Evolutionary conservation across 2,113 vertebrate species (phyloP).

Genomic region (Hirundichthys speculiger): DNA sequence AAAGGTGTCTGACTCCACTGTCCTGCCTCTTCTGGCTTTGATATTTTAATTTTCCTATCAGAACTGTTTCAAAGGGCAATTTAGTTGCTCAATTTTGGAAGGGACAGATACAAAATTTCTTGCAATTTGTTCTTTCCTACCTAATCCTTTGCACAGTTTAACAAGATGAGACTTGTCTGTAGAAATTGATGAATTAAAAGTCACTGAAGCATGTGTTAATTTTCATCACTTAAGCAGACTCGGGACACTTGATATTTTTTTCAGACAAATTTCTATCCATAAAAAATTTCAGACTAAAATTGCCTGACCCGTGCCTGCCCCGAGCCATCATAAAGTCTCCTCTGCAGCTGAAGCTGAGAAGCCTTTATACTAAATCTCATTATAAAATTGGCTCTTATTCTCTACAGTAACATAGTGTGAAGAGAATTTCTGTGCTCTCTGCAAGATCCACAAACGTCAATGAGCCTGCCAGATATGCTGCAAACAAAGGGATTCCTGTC

Average conservation of each 20-base stretch:
- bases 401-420: constrained; percentile 20
- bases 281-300: constrained; percentile 44
- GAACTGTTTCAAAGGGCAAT: no score
- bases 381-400: constrained; percentile 62
- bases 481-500: constrained; percentile 18
- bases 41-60: no score
- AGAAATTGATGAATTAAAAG: not conserved
- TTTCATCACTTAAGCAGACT: constrained; percentile 47
- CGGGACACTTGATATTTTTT: constrained; percentile 50
- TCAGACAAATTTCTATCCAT: constrained; percentile 49
- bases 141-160: constrained; percentile 16
- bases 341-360: constrained; percentile 34
- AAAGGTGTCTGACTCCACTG: no score
- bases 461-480: constrained; percentile 21
- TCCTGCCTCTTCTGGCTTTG: no score
- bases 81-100: no score
- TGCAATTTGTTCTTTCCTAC: no score
- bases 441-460: constrained; percentile 45
- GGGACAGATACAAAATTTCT: no score
- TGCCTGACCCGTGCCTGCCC: constrained; percentile 52
- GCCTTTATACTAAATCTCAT: constrained; percentile 63
- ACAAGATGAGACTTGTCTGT: constrained; percentile 32
- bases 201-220: constrained; percentile 33
- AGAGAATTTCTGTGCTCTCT: constrained; percentile 42
- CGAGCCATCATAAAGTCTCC: constrained; percentile 64